These are phyloP conservation scores for Polypedilum pembai DNA, from an alignment of 1,140 invertebrate genomes.

Conservation along the genomic window DNA sequence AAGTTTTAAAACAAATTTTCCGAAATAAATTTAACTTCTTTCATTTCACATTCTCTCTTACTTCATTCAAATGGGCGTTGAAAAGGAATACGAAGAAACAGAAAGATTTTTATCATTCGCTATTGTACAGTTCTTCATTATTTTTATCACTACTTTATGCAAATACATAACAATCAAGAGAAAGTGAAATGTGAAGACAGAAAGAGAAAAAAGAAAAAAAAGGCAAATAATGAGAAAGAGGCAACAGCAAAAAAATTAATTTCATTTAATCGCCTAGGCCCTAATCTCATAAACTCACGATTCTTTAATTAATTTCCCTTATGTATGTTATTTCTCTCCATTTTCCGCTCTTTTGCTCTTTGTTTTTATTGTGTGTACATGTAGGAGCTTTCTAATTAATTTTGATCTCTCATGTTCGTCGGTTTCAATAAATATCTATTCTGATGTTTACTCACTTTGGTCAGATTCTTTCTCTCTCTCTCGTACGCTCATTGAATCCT, in stretches of 20 bases:
- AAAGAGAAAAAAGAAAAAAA: neutral
- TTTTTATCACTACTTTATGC: constrained; percentile 15
- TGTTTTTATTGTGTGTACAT: constrained; percentile 3
- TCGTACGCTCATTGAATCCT: neutral
- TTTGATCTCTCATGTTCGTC: constrained; percentile 26
- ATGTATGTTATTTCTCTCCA: neutral
- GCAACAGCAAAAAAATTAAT: constrained; percentile 18
- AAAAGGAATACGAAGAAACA: neutral
- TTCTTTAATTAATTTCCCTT: constrained; percentile 19
- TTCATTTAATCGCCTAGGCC: constrained; percentile 9
- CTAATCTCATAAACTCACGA: constrained; percentile 22
- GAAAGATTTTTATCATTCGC: neutral
- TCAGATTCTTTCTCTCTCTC: neutral
- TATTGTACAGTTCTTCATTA: constrained; percentile 16
- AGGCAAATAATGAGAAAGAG: neutral
- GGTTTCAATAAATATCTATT: constrained; percentile 15
- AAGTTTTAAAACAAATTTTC: constrained; percentile 8
- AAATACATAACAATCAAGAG: constrained; percentile 1
- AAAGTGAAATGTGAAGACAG: neutral
- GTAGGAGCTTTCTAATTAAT: constrained; percentile 22
- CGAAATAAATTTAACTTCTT: neutral
- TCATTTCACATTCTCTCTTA: neutral
- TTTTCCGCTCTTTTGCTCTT: neutral
- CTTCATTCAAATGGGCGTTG: neutral
- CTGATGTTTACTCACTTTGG: constrained; percentile 2